Base-by-base conservation (phyloP, 2,113 vertebrate genomes). In the human region DNA sequence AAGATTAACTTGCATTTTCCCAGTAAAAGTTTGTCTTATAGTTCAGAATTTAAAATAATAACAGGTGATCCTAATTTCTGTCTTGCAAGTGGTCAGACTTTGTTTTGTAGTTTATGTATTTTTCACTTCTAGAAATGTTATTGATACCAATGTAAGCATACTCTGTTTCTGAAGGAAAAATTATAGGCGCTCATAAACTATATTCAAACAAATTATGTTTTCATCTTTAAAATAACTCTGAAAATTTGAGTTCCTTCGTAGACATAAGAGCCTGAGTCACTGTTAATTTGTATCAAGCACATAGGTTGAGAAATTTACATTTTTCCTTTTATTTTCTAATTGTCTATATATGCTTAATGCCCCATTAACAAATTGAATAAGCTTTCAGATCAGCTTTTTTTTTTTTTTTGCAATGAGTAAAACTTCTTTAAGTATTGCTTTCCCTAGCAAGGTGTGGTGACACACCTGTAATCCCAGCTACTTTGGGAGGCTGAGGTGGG, bases 41-140 rank as follows among this genome's bases (percentile, higher is more conserved):
- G 84, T 96, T 96, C 48, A 96, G 22, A 89, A 78, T 93, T 78
- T 27, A 45, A 84, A 90, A 30, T 89, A 82, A 38, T 89, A 43
- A 85, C 23, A 79, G 43, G 16, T 78, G 61, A 79, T 90, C 45
- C 43, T 79, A 80, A 90, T 90, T 93, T 90, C 50, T 96, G 4
- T 93, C 85, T 73, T 45, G 8, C 48, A 93, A 70, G 35, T 61
- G 50, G 40, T 93, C 70, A 83, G 43, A 75, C 27, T 93, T 90
- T 78, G 79, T 78, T 96, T 93, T 48, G 35, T 40, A 83, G 70
- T 59, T 48, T 93, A 70, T 43, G 5, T 76, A 45, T 57, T 83
- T 76, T 14, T 93, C 40, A 78, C 0, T 79, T 70, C 25, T 78
- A 78, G 78, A 89, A 59, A 84, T 83, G 16, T 78, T 55, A 68